These are phyloP conservation scores for Calephelis nemesis DNA, from an alignment of 1,140 invertebrate species.

Conservation along the genomic window DNA sequence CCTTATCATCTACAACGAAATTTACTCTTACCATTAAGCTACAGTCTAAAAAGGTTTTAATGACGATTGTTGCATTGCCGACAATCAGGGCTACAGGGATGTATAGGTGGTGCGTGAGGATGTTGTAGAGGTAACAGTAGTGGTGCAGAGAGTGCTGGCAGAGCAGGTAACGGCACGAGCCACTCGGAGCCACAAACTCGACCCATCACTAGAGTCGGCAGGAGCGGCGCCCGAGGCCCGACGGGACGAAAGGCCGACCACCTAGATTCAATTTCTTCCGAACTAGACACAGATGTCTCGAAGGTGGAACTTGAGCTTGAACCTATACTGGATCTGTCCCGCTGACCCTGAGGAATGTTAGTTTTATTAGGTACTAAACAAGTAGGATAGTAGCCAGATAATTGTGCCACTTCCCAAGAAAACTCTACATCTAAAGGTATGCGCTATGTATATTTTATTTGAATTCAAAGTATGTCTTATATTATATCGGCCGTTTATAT, in stretches of 20 bases:
- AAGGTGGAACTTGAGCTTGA: constrained; percentile 37
- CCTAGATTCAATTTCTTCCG: constrained; percentile 52
- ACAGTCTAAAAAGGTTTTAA: constrained; percentile 24
- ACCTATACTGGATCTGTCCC: constrained; percentile 40
- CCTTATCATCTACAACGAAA: neutral
- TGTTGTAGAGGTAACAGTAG: constrained; percentile 59
- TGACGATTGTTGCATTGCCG: constrained; percentile 62
- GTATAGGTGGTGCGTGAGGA: constrained; percentile 45
- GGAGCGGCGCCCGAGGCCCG: constrained; percentile 53
- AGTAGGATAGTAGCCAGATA: too few relatives aligned
- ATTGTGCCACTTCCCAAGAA: too few relatives aligned
- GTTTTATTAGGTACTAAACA: neutral
- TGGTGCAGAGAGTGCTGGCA: constrained; percentile 57
- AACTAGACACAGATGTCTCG: constrained; percentile 56
- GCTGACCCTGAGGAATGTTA: constrained; percentile 41
- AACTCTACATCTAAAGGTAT: too few relatives aligned
- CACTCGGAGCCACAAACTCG: constrained; percentile 69
- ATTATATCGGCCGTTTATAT: too few relatives aligned
- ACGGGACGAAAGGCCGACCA: constrained; percentile 73
- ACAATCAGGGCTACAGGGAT: constrained; percentile 60
- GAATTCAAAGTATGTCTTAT: too few relatives aligned
- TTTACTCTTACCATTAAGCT: neutral
- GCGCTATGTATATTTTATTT: too few relatives aligned
- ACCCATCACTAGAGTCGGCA: constrained; percentile 67
- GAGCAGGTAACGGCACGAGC: constrained; percentile 61